Percentiles rank a stretch among this genome's conserved stretches.
These are phyloP conservation scores for Stomatorhinus walkeri DNA, from an alignment of 2,797 vertebrate species.

Conservation along the genomic window DNA sequence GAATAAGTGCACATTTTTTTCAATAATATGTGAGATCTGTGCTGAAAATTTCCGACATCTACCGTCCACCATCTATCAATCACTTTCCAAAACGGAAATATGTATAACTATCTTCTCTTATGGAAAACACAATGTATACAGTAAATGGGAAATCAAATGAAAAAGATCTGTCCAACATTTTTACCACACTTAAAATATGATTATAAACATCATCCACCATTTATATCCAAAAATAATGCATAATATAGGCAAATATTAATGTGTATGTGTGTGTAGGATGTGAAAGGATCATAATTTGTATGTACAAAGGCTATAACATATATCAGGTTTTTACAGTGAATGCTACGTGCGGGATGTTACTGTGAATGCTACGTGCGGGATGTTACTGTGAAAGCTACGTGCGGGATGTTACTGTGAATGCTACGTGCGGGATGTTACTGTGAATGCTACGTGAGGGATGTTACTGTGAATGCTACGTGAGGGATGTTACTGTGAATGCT, in stretches of 20 bases:
- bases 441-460: not conserved
- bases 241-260: not conserved
- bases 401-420: not conserved
- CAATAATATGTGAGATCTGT: not conserved
- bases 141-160: not conserved
- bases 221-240: not conserved
- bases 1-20: not conserved
- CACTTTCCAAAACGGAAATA: not conserved
- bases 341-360: not conserved
- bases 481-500: not conserved
- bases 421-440: too few relatives aligned
- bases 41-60: not conserved
- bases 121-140: too few relatives aligned
- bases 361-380: too few relatives aligned
- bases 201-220: not conserved
- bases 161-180: not conserved
- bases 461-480: not conserved
- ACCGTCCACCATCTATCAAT: not conserved
- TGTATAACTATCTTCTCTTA: not conserved
- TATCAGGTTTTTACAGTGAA: not conserved
- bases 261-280: not conserved
- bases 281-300: not conserved
- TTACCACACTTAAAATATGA: not conserved
- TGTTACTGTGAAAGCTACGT: not conserved
- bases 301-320: not conserved